Percentiles rank a stretch among this genome's conserved stretches.
Conservation (phyloP, 2,888 invertebrate genomes). For the Chouioia cunea region DNA sequence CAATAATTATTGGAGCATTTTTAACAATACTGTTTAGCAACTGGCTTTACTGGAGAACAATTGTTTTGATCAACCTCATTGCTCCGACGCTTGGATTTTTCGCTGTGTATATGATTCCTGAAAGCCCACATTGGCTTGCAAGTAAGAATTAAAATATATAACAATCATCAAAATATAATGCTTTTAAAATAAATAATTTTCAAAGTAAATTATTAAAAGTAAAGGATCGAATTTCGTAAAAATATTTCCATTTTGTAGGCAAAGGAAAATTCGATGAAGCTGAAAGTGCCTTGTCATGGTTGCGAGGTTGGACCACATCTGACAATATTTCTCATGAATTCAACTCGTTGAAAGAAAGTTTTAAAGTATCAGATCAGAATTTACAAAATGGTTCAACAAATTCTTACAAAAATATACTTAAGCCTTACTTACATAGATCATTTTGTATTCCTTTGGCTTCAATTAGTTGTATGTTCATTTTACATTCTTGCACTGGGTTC, state of each 20-base stretch:
- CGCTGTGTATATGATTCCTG: conserved; percentile 7
- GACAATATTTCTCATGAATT: not conserved
- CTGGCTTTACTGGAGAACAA: not conserved
- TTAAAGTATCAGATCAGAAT: no score
- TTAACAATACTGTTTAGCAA: not conserved
- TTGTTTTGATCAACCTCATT: not conserved
- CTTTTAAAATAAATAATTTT: no score
- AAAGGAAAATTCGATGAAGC: conserved; percentile 15
- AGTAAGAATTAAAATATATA: not conserved
- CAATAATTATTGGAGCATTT: not conserved
- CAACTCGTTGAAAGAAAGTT: not conserved
- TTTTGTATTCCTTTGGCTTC: conserved; percentile 5
- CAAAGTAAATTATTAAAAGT: no score
- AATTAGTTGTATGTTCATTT: not conserved
- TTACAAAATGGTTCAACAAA: no score
- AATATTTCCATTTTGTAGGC: not conserved
- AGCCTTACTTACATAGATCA: not conserved
- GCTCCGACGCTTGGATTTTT: conserved; percentile 5
- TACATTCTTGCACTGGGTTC: no score
- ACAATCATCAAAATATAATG: no score
- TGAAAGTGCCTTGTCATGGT: conserved; percentile 7
- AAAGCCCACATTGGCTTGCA: conserved; percentile 20
- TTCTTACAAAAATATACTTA: not conserved
- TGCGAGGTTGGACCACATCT: conserved; percentile 13
- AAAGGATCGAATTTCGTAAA: no score